Percentiles rank a stretch among this genome's conserved stretches.
Conservation (phyloP, 1,140 invertebrate species). For the Drosophila ercepeae region DNA sequence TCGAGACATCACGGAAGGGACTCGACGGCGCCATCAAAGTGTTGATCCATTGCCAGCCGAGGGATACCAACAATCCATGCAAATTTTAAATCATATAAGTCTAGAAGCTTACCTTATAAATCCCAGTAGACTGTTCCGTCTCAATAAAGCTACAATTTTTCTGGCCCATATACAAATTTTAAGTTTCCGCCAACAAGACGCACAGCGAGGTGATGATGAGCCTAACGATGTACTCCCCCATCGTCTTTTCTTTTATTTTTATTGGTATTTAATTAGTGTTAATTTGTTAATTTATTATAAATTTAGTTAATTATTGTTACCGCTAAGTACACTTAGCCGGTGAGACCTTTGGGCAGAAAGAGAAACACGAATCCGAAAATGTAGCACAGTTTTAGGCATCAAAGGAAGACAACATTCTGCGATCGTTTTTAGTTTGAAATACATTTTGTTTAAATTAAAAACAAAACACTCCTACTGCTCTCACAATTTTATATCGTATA, state of each 20-base stretch:
- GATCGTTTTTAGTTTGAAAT: background rate
- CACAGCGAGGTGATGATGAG: no score
- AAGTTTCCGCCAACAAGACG: constrained; percentile 12
- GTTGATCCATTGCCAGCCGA: constrained; percentile 92
- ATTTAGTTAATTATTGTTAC: no score
- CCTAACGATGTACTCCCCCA: no score
- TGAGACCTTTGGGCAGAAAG: no score
- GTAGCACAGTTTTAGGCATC: constrained; percentile 20
- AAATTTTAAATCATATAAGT: constrained; percentile 56
- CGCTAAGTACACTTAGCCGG: no score
- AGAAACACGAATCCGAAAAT: no score
- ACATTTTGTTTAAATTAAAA: constrained; percentile 5
- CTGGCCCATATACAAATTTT: constrained; percentile 11
- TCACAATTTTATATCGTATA: constrained; percentile 44
- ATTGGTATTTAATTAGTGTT: no score
- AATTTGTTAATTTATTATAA: no score
- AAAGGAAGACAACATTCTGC: background rate
- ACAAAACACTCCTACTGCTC: background rate
- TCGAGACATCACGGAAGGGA: constrained; percentile 90
- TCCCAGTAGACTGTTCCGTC: constrained; percentile 11
- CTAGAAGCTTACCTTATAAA: constrained; percentile 13
- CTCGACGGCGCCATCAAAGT: constrained; percentile 93
- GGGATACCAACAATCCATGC: constrained; percentile 84
- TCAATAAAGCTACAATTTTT: constrained; percentile 3
- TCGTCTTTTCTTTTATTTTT: no score